These are phyloP conservation scores for Erythrocercus mccallii DNA, from an alignment of 2,113 vertebrate species.

Conservation along the genomic window DNA sequence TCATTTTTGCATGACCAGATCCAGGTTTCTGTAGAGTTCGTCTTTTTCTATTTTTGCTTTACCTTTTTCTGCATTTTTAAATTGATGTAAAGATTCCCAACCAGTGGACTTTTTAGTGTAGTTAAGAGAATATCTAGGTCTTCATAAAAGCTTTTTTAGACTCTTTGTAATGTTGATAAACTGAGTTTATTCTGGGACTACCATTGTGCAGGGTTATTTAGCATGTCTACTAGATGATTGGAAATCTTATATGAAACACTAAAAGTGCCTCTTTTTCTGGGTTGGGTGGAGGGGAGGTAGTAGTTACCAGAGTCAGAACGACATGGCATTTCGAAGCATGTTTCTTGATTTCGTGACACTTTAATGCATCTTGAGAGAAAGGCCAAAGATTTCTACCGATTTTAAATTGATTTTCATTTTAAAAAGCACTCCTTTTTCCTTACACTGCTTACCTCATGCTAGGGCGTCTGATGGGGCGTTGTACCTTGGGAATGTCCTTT, in stretches of 20 bases:
- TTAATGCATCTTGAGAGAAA: constrained; percentile 75
- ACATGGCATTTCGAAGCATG: constrained; percentile 63
- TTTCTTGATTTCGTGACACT: constrained; percentile 75
- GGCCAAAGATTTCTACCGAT: constrained; percentile 79
- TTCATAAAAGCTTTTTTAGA: constrained; percentile 57
- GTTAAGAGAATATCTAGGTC: constrained; percentile 54
- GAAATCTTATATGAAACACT: constrained; percentile 77
- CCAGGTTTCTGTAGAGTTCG: constrained; percentile 31
- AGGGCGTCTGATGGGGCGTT: constrained; percentile 52
- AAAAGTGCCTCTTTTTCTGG: constrained; percentile 82
- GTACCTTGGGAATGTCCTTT: constrained; percentile 58
- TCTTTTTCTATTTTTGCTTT: constrained; percentile 41
- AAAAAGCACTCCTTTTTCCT: constrained; percentile 76
- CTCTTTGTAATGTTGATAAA: constrained; percentile 61
- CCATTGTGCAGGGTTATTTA: constrained; percentile 60
- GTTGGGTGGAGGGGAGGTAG: constrained; percentile 62
- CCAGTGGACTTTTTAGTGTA: constrained; percentile 53
- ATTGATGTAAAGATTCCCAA: constrained; percentile 54
- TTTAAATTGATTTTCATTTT: constrained; percentile 68
- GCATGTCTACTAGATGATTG: constrained; percentile 68
- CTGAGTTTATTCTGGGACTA: constrained; percentile 56
- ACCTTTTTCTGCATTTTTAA: constrained; percentile 35
- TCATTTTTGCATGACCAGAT: not conserved
- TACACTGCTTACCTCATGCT: constrained; percentile 74
- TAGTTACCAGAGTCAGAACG: constrained; percentile 68